Conservation (phyloP, 2,113 vertebrate genomes). For the Austrofundulus limnaeus region DNA sequence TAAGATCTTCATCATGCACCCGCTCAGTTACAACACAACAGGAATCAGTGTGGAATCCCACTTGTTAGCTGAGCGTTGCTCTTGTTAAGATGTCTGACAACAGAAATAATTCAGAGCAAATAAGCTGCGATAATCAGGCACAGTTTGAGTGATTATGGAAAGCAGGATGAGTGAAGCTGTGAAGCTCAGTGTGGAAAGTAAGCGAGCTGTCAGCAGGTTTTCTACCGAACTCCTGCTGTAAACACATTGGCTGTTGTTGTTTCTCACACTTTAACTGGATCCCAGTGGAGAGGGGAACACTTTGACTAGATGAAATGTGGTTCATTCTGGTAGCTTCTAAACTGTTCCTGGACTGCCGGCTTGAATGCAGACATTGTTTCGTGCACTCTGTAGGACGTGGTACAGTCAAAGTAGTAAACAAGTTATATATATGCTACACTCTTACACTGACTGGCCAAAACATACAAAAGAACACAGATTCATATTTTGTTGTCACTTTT, state of each 20-base stretch:
- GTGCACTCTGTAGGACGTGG: too few species aligned
- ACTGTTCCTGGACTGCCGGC: not conserved
- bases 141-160: not conserved
- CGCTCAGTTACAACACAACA: too few species aligned
- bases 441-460: too few species aligned
- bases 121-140: not conserved
- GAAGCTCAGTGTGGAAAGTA: not conserved
- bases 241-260: not conserved
- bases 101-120: slow-evolving; percentile 6
- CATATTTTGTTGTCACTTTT: too few species aligned
- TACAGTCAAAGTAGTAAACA: too few species aligned
- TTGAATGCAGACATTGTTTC: not conserved
- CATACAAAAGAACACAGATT: too few species aligned
- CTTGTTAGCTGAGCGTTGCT: not conserved
- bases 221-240: not conserved
- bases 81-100: slow-evolving; percentile 1
- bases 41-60: slow-evolving; percentile 5
- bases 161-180: not conserved
- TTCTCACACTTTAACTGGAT: too few species aligned
- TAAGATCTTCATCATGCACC: not conserved
- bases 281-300: too few species aligned
- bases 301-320: too few species aligned
- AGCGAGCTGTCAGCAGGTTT: not conserved
- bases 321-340: not conserved
- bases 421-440: too few species aligned